These are phyloP conservation scores for Mola mola DNA, from an alignment of 2,113 vertebrate genomes.

Conservation along the genomic window DNA sequence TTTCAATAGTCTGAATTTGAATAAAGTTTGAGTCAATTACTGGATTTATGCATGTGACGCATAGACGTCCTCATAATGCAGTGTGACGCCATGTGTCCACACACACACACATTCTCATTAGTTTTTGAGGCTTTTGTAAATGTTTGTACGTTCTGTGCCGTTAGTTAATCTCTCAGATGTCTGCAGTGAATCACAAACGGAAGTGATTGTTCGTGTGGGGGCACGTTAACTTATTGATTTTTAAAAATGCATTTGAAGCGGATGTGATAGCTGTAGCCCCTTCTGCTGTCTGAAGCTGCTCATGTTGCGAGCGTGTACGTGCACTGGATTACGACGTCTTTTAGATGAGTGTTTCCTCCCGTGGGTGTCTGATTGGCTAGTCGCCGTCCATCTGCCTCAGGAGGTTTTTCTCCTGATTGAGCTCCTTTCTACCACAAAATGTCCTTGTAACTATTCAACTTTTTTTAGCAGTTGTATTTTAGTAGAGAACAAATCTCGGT, in stretches of 20 bases:
- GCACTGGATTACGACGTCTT: neutral
- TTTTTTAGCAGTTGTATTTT: conserved; percentile 7
- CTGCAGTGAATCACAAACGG: conserved; percentile 1
- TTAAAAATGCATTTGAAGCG: too few species aligned
- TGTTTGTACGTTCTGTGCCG: too few species aligned
- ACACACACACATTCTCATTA: conserved; percentile 1
- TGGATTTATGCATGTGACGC: too few species aligned
- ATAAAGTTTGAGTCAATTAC: too few species aligned
- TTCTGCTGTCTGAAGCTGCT: conserved; percentile 1
- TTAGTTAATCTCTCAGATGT: too few species aligned
- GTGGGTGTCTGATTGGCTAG: too few species aligned
- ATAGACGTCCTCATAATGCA: too few species aligned
- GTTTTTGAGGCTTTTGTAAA: neutral
- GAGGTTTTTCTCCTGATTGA: neutral
- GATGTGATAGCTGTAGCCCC: neutral
- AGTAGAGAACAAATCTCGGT: too few species aligned
- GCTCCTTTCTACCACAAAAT: neutral
- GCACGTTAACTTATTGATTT: too few species aligned
- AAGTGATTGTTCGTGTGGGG: neutral
- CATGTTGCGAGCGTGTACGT: neutral
- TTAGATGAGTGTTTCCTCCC: neutral
- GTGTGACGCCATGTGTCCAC: too few species aligned
- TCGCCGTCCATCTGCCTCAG: neutral
- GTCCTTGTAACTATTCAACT: neutral
- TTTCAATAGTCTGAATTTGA: too few species aligned